A percentile compares a stretch with the other conserved stretches of the same genome.
These are phyloP conservation scores for Mastacembelus armatus DNA, from an alignment of 2,797 vertebrate species.

Conservation along the genomic window DNA sequence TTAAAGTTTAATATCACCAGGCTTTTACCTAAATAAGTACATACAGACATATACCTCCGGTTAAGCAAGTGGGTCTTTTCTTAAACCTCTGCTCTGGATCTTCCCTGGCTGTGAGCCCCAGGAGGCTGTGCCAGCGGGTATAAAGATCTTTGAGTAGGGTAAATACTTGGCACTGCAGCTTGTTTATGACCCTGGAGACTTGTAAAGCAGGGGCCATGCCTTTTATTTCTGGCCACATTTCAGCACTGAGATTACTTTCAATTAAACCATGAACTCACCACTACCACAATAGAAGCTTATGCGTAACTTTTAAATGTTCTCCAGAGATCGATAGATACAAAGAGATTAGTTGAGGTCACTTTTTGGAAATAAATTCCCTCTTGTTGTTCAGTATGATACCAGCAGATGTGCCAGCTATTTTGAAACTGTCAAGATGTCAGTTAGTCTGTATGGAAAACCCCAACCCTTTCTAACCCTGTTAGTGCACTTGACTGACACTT, in stretches of 20 bases:
- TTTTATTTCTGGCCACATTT: constrained; percentile 29
- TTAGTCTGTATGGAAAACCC: constrained; percentile 48
- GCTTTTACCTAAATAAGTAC: background rate
- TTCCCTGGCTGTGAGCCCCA: constrained; percentile 41
- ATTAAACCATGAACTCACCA: constrained; percentile 36
- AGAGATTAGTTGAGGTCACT: background rate
- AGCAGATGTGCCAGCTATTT: constrained; percentile 8
- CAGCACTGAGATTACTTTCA: constrained; percentile 41
- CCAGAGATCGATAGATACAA: background rate
- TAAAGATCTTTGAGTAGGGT: constrained; percentile 51
- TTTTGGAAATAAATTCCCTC: constrained; percentile 1
- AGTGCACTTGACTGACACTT: constrained; percentile 39
- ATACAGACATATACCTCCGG: background rate
- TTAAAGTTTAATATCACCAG: background rate
- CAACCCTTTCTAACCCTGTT: constrained; percentile 30
- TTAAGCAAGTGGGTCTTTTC: constrained; percentile 39
- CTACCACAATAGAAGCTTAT: constrained; percentile 19
- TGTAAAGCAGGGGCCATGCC: constrained; percentile 18
- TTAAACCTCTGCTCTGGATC: constrained; percentile 44
- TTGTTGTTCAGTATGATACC: background rate
- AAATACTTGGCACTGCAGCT: constrained; percentile 62
- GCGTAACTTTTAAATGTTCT: constrained; percentile 13
- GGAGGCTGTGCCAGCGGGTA: constrained; percentile 37
- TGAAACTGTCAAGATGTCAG: constrained; percentile 23
- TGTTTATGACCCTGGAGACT: constrained; percentile 71